These are phyloP conservation scores for Frieseomelitta varia DNA, from an alignment of 1,140 invertebrate genomes.

Conservation along the genomic window DNA sequence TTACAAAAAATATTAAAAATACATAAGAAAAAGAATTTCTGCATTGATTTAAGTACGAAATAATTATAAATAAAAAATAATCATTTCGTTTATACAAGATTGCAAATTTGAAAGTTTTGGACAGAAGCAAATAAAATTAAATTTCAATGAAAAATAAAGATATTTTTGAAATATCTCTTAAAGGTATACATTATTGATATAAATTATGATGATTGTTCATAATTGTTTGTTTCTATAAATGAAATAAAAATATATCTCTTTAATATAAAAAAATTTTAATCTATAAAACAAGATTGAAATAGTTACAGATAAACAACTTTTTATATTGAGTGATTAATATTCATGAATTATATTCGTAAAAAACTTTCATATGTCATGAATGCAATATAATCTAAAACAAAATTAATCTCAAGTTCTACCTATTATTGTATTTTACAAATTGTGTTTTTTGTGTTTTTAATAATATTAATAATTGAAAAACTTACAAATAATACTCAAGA, in stretches of 20 bases:
- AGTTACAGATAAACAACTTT: neutral
- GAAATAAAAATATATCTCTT: slow-evolving; percentile 4
- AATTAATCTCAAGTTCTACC: neutral
- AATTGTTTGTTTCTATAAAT: neutral
- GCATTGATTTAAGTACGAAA: neutral
- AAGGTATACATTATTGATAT: neutral
- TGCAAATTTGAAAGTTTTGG: neutral
- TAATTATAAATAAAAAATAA: too few relatives aligned
- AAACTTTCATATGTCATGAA: neutral
- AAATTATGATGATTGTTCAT: neutral
- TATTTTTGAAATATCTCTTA: neutral
- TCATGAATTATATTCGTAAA: too few relatives aligned
- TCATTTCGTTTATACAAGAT: neutral
- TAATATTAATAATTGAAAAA: neutral
- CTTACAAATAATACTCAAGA: neutral
- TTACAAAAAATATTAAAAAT: neutral
- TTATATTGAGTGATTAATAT: too few relatives aligned
- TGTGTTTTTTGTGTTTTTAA: neutral
- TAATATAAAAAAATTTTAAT: neutral
- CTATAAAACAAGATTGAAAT: neutral
- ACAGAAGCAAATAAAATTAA: neutral
- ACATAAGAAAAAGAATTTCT: neutral
- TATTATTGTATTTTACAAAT: neutral
- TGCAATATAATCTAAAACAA: neutral
- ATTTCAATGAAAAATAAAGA: neutral